These are phyloP conservation scores for Romanogobio albipinnatus DNA, from an alignment of 2,113 vertebrate species.

Conservation along the genomic window DNA sequence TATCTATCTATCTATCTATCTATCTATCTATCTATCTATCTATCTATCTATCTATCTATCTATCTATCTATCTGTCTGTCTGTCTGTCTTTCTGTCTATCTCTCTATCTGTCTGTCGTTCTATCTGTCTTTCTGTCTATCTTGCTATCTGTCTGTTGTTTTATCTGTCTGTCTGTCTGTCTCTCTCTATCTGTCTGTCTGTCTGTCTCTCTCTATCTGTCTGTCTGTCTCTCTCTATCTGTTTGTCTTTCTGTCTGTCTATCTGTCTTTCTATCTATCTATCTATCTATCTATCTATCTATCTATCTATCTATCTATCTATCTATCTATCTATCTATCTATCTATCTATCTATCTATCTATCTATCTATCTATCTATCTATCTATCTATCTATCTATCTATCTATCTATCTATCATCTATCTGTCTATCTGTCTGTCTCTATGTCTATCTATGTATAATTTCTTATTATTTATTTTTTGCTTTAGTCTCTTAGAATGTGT, in stretches of 20 bases:
- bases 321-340: too few species aligned
- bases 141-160: too few species aligned
- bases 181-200: too few species aligned
- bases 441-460: background rate
- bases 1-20: background rate
- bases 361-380: too few species aligned
- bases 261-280: background rate
- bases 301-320: background rate
- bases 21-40: background rate
- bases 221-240: background rate
- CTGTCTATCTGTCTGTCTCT: background rate
- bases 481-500: background rate
- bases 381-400: too few species aligned
- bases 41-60: background rate
- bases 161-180: too few species aligned
- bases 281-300: background rate
- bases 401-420: background rate
- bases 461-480: background rate
- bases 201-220: background rate
- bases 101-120: too few species aligned
- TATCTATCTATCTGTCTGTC: too few species aligned
- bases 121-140: too few species aligned
- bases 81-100: too few species aligned
- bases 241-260: too few species aligned
- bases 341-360: too few species aligned